Conservation (phyloP, 2,113 vertebrate genomes). For the Agapornis roseicollis region DNA sequence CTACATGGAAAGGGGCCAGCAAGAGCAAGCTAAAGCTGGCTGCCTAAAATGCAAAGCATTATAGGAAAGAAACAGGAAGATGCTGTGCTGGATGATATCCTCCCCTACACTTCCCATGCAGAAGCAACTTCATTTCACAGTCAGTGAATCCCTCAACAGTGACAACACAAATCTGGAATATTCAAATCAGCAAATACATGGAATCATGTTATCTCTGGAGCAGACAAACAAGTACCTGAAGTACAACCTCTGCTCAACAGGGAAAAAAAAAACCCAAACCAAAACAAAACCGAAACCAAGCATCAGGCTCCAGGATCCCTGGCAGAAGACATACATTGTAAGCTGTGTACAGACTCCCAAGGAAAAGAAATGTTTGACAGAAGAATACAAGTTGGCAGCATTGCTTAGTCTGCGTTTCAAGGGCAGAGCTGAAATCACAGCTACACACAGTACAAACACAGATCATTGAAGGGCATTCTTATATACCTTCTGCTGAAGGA, state of each 20-base stretch:
- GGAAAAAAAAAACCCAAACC: not conserved
- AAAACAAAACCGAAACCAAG: not conserved
- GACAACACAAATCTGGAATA: not conserved
- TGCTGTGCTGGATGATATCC: not conserved
- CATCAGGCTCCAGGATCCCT: not conserved
- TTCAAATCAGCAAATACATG: not conserved
- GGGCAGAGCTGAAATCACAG: not conserved
- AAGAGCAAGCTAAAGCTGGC: not conserved
- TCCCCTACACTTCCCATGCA: not conserved
- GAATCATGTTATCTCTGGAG: not conserved
- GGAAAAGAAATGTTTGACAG: not conserved
- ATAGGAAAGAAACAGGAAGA: not conserved
- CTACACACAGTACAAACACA: not conserved
- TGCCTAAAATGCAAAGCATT: not conserved
- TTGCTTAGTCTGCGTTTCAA: conserved; percentile 11
- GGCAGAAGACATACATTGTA: not conserved
- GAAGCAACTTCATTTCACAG: not conserved
- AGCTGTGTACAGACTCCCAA: not conserved
- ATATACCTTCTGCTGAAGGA: not conserved
- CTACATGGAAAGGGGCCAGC: not conserved
- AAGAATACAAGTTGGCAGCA: not conserved
- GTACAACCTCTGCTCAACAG: not conserved
- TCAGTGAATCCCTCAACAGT: not conserved
- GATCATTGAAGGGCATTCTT: not conserved
- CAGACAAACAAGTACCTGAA: not conserved